A percentile compares a stretch with the other conserved stretches of the same genome.
phyloP scores from a whole-genome alignment of 1,140 invertebrate species.

The Agrypnia vestita region DNA sequence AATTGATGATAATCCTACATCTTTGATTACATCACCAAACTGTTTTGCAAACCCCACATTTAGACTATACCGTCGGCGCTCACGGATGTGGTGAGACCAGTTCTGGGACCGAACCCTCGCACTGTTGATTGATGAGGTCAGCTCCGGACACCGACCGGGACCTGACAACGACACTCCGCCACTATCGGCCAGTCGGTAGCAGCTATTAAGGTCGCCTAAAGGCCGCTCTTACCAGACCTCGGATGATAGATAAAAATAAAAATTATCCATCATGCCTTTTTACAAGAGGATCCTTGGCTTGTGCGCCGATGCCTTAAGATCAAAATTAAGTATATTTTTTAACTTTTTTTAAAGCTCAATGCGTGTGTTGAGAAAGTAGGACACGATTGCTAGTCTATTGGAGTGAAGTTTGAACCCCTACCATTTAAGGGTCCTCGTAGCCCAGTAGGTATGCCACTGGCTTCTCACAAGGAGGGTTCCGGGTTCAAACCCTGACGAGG shows the following conservation, averaged over 20 bases:
- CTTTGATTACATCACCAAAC: neutral
- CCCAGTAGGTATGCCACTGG: no score
- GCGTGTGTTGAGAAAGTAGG: no score
- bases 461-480: no score
- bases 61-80: neutral
- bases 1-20: conserved; percentile 9
- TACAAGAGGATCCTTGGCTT: neutral
- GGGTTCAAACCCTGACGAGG: no score
- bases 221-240: conserved; percentile 14
- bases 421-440: no score
- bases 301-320: neutral
- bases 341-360: neutral
- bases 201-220: conserved; percentile 45
- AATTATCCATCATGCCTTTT: conserved; percentile 25
- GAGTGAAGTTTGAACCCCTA: no score
- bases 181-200: neutral
- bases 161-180: neutral
- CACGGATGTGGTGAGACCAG: conserved; percentile 8
- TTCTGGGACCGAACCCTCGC: no score
- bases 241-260: conserved; percentile 22
- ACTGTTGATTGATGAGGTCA: neutral
- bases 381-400: no score
- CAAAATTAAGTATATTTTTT: neutral
- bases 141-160: neutral
- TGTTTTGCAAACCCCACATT: conserved; percentile 14